These are phyloP conservation scores for Acipenser transmontanus DNA, from an alignment of 2,797 vertebrate species.

Conservation along the genomic window DNA sequence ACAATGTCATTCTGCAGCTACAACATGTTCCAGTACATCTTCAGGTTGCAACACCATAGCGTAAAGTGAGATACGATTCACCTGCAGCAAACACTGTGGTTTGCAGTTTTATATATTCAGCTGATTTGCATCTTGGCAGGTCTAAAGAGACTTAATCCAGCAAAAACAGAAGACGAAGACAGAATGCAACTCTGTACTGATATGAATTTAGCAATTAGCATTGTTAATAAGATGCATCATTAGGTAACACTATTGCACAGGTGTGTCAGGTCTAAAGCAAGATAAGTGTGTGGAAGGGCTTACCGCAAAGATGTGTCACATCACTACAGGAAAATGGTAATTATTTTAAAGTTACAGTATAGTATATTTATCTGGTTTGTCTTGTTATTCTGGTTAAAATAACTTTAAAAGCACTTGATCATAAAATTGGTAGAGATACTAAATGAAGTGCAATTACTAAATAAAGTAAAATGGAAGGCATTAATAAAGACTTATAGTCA, in stretches of 20 bases:
- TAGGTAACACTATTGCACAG: constrained; percentile 32
- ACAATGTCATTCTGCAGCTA: neutral
- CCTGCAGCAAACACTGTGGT: constrained; percentile 33
- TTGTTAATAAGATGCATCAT: constrained; percentile 49
- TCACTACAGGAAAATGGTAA: no score
- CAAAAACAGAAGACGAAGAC: constrained; percentile 54
- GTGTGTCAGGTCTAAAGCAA: constrained; percentile 34
- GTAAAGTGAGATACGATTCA: neutral
- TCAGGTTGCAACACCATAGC: neutral
- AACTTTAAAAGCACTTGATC: no score
- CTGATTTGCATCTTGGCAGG: constrained; percentile 59
- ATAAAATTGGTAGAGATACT: no score
- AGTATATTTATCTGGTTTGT: no score
- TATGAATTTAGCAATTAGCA: constrained; percentile 62
- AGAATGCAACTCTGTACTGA: constrained; percentile 47
- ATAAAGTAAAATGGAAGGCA: no score
- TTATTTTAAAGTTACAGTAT: no score
- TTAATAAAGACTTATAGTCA: no score
- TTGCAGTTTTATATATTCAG: constrained; percentile 57
- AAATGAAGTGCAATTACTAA: no score
- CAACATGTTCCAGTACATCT: neutral
- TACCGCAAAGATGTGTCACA: no score
- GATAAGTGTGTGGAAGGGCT: constrained; percentile 20
- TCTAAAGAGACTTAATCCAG: constrained; percentile 58
- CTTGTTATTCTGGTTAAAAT: no score